phyloP scores from a whole-genome alignment of 30 jellyfish, hydroid and myxozoan genomes.

The Pelagia noctiluca region DNA sequence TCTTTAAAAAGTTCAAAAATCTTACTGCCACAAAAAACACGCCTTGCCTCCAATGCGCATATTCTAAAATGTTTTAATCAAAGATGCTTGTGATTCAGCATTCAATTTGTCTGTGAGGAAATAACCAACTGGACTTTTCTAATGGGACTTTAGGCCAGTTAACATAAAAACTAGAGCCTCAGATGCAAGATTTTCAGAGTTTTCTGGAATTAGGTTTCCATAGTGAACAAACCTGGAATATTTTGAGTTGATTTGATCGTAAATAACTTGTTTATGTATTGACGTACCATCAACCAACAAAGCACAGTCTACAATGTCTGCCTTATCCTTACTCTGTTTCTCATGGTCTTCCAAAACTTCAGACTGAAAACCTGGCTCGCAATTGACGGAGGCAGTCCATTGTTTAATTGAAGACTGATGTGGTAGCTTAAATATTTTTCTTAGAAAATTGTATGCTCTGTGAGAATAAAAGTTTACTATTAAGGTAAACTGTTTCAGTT shows the following conservation, averaged over 20 bases:
- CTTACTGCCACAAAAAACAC: no score
- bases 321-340: constrained; percentile 21
- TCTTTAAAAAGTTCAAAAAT: no score
- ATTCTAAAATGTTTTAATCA: no score
- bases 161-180: constrained; percentile 65
- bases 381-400: constrained; percentile 30
- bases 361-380: constrained; percentile 53
- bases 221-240: constrained; percentile 54
- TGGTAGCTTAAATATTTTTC: constrained; percentile 36
- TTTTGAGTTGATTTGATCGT: constrained; percentile 18
- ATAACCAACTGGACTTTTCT: no score
- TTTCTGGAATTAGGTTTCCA: constrained; percentile 28
- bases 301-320: constrained; percentile 38
- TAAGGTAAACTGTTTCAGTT: constrained; percentile 49
- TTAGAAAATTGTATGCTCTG: constrained; percentile 31
- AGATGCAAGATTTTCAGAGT: constrained; percentile 21
- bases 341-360: constrained; percentile 35
- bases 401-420: constrained; percentile 36
- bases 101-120: no score
- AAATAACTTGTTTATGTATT: constrained; percentile 47
- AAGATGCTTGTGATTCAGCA: no score
- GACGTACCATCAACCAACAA: constrained; percentile 59
- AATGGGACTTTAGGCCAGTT: no score
- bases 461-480: constrained; percentile 43
- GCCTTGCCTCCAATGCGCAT: no score